phyloP scores from a whole-genome alignment of 1,140 invertebrate genomes.

The Cryptotermes secundus region DNA sequence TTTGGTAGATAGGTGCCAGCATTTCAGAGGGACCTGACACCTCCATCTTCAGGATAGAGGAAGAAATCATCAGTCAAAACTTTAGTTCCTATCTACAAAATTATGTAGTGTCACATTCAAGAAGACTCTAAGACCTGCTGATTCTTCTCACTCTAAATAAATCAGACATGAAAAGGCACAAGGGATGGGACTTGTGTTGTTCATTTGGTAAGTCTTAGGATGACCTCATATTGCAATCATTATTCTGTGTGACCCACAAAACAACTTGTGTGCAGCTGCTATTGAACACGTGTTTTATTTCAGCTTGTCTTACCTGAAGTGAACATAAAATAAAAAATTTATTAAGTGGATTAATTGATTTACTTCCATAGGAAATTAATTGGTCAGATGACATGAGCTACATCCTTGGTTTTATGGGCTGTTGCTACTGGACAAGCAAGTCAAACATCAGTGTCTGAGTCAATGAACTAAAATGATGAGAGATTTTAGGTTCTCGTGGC shows the following conservation, averaged over 20 bases:
- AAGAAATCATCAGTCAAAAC: too few relatives aligned
- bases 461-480: too few relatives aligned
- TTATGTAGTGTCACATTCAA: too few relatives aligned
- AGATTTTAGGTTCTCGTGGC: too few relatives aligned
- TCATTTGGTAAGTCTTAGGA: neutral
- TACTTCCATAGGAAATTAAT: neutral
- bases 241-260: neutral
- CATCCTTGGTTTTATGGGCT: neutral
- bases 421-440: neutral
- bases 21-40: too few relatives aligned
- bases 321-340: neutral
- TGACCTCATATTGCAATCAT: neutral
- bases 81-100: too few relatives aligned
- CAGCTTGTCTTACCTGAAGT: neutral
- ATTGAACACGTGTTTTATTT: neutral
- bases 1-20: too few relatives aligned
- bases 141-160: neutral
- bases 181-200: neutral
- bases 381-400: neutral
- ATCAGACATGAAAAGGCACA: neutral
- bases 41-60: too few relatives aligned
- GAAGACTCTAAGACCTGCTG: neutral
- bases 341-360: neutral
- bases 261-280: neutral
- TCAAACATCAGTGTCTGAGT: neutral